Conservation (phyloP, 2,888 invertebrate species). For the Sylvicola fuscatus region DNA sequence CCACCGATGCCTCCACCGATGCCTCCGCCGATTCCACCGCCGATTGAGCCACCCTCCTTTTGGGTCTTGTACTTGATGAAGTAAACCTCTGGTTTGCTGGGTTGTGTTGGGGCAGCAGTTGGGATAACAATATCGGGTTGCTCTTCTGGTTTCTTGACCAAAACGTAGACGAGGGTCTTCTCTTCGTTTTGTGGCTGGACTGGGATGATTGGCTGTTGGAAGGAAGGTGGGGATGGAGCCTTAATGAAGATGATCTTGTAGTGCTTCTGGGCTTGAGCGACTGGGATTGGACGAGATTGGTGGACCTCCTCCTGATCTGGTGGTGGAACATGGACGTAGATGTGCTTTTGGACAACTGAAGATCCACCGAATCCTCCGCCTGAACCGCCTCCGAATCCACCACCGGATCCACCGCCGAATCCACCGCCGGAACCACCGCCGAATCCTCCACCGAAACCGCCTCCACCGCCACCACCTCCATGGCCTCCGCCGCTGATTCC, state of each 20-base stretch:
- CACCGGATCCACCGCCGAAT: neutral
- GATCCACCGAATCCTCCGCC: constrained; percentile 17
- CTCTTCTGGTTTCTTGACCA: constrained; percentile 76
- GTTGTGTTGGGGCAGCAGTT: constrained; percentile 57
- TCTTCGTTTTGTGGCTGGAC: constrained; percentile 64
- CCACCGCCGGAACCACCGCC: constrained; percentile 2
- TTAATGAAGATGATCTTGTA: constrained; percentile 89
- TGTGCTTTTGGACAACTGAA: constrained; percentile 58
- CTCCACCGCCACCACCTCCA: neutral
- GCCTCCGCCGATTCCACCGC: constrained; percentile 10
- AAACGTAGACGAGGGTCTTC: constrained; percentile 72
- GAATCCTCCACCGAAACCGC: neutral
- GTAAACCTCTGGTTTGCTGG: constrained; percentile 64
- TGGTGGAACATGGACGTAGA: constrained; percentile 78
- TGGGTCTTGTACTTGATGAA: constrained; percentile 27
- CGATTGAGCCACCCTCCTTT: constrained; percentile 18
- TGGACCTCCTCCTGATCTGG: constrained; percentile 60
- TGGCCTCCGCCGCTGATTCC: neutral
- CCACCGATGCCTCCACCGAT: constrained; percentile 9
- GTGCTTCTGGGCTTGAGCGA: constrained; percentile 63
- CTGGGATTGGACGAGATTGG: constrained; percentile 40
- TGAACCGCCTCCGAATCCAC: constrained; percentile 7
- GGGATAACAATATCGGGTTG: constrained; percentile 63
- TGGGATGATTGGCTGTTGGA: constrained; percentile 62
- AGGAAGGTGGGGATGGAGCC: constrained; percentile 66